phyloP scores from a whole-genome alignment of 2,113 vertebrate genomes.

The Pollachius pollachius region DNA sequence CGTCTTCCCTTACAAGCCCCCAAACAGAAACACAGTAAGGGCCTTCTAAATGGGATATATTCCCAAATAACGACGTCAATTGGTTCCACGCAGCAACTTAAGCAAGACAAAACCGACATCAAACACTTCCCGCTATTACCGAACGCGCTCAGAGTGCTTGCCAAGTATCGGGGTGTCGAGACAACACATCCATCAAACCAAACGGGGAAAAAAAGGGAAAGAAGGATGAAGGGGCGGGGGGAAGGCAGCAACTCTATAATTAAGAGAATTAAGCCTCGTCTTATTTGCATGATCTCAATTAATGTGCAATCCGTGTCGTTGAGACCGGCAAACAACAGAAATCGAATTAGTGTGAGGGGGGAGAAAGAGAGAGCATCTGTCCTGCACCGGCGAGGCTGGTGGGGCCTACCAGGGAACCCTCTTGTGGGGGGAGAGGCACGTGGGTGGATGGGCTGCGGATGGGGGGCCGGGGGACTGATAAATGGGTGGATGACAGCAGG shows the following conservation, averaged over 20 bases:
- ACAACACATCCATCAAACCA: constrained; percentile 44
- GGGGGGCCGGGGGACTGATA: constrained; percentile 25
- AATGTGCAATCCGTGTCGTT: constrained; percentile 54
- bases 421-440: constrained; percentile 29
- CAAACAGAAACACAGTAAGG: neutral
- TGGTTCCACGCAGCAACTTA: constrained; percentile 1
- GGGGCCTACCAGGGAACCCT: constrained; percentile 48
- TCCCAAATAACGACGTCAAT: constrained; percentile 20
- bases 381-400: constrained; percentile 49
- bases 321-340: constrained; percentile 53
- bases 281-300: constrained; percentile 67
- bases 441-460: too few species aligned
- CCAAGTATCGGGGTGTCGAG: constrained; percentile 36
- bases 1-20: neutral
- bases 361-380: constrained; percentile 62
- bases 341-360: constrained; percentile 60
- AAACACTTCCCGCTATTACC: constrained; percentile 2
- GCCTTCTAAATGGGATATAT: constrained; percentile 8
- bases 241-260: constrained; percentile 34
- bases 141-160: constrained; percentile 14
- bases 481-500: constrained; percentile 44
- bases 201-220: constrained; percentile 1
- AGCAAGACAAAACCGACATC: constrained; percentile 12
- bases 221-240: constrained; percentile 11
- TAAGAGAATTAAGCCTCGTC: constrained; percentile 58